phyloP scores from a whole-genome alignment of 2,797 vertebrate species.

The Coregonus ussuriensis region DNA sequence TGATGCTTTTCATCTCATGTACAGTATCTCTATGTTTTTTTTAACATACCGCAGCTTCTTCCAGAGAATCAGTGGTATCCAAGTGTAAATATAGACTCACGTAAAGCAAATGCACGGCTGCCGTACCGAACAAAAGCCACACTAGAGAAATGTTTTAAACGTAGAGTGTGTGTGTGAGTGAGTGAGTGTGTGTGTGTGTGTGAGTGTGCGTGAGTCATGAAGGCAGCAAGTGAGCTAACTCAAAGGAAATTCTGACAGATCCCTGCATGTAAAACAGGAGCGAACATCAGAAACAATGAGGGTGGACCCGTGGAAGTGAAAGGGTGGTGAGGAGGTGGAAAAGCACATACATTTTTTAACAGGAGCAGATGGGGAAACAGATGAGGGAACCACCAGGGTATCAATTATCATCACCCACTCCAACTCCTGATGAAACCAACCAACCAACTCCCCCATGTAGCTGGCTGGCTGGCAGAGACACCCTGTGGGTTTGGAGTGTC shows the following conservation, averaged over 20 bases:
- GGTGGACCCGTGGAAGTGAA: constrained; percentile 35
- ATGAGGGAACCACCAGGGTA: constrained; percentile 54
- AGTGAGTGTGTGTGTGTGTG: too few relatives aligned
- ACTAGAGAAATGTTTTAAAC: too few relatives aligned
- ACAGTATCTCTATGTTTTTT: constrained; percentile 13
- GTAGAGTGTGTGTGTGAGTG: constrained; percentile 6
- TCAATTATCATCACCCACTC: constrained; percentile 60
- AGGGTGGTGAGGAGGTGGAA: constrained; percentile 16
- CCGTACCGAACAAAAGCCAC: constrained; percentile 11
- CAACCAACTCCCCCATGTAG: constrained; percentile 27
- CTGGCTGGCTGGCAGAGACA: constrained; percentile 20
- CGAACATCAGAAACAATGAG: constrained; percentile 11
- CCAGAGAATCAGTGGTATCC: constrained; percentile 40
- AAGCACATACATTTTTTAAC: constrained; percentile 47
- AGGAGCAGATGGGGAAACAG: constrained; percentile 66
- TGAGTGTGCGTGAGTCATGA: too few relatives aligned
- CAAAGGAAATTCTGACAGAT: constrained; percentile 28
- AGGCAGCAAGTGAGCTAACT: constrained; percentile 40
- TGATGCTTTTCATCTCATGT: constrained; percentile 35
- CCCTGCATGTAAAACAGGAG: constrained; percentile 9
- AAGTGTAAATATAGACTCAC: constrained; percentile 25
- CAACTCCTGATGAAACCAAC: constrained; percentile 32
- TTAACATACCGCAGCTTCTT: constrained; percentile 10
- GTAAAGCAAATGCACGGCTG: constrained; percentile 33
- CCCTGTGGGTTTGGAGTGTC: constrained; percentile 22